Base-by-base conservation (phyloP, 2,797 vertebrate species). In the Sebastes taczanowskii region DNA sequence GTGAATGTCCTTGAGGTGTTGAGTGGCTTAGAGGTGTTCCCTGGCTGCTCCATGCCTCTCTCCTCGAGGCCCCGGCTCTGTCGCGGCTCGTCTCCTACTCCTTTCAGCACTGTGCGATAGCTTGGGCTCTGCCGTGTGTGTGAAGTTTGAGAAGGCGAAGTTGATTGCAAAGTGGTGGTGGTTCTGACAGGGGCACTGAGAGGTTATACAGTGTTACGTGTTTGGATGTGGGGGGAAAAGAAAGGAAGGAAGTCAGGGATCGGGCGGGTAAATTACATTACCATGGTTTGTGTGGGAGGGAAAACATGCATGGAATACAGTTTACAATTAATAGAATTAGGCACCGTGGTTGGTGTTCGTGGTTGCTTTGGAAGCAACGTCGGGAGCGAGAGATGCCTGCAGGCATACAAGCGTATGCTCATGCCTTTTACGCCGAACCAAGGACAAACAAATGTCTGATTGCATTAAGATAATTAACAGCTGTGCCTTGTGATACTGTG, bases 101-200 rank as follows among this genome's bases (percentile, higher is more conserved):
- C 66, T 72, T 49, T 64, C 74, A 46, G 32, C 30, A 2, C 56
- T 22, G 22, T 49, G 78, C 56, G 85, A 89, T 83, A 79, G 82
- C n/a, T 32, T 56, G 67, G 70, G 82, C 75, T 87, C 80, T 85
- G 77, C 74, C 82, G 73, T 83, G 88, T 85, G 86, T 89, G 76
- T 72, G 77, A 81, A 72, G 86, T 79, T 77, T 88, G 73, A 84
- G 77, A 86, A 87, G 83, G 76, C 76, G 30, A 71, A 63, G 71
- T 79, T 86, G 78, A 94, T 92, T 91, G 81, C 82, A 86, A 87
- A 88, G 82, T 80, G 80, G 85, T 66, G 71, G 55, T 88, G 16
- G 91, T 85, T 91, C 81, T 89, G 89, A 92, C 91, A 91, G 88
- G 82, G 72, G 60, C 66, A 55, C 71, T 35, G 71, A 83, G 77